Evolutionary conservation across 92 coral and sea anemone genomes (phyloP).

Genomic region (Porites rus): DNA sequence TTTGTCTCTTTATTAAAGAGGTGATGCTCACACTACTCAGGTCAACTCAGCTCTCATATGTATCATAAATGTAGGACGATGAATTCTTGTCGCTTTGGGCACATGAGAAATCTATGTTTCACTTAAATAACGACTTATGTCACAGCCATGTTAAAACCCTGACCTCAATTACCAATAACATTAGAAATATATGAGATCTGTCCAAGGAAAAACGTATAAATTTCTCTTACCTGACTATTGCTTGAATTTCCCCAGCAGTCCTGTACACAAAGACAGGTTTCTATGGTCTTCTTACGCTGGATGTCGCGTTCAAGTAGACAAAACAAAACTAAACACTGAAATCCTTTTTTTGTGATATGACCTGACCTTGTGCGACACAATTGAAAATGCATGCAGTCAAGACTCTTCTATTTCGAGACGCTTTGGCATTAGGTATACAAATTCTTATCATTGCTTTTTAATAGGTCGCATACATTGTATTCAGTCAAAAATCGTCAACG

Average conservation of each 20-base stretch:
- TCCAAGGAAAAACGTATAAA: background rate
- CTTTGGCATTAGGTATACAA: background rate
- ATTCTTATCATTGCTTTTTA: conserved; percentile 5
- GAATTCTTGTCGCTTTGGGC: background rate
- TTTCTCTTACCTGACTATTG: conserved; percentile 3
- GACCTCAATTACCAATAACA: background rate
- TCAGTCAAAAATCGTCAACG: background rate
- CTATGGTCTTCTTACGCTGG: too few species aligned
- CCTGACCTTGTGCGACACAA: conserved; percentile 7
- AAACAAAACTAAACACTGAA: background rate
- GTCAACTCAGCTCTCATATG: background rate
- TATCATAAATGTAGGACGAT: background rate
- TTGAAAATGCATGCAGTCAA: background rate
- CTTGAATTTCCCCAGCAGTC: conserved; percentile 2
- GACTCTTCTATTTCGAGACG: background rate
- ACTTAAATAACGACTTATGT: background rate
- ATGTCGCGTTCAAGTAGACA: background rate
- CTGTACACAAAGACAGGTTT: background rate
- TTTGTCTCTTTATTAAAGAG: background rate
- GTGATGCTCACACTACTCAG: background rate
- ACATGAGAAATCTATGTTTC: background rate
- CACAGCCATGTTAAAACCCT: background rate
- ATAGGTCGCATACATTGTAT: background rate
- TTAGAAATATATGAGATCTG: background rate
- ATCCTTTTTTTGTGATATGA: background rate